phyloP scores from a whole-genome alignment of 2,113 vertebrate species.

The Nerophis ophidion region DNA sequence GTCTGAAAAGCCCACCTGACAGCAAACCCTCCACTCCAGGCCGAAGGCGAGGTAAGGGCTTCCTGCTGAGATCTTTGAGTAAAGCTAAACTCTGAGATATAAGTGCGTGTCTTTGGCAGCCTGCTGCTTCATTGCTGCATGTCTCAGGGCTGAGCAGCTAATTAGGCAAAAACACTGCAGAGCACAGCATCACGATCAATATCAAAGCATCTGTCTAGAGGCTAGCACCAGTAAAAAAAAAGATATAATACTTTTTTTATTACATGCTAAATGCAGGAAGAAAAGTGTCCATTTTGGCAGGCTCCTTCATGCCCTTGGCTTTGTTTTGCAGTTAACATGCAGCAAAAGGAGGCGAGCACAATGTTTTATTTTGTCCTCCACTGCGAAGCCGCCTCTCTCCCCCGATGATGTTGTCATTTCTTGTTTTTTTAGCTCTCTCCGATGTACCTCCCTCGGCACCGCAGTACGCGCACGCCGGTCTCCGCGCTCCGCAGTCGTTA shows the following conservation, averaged over 20 bases:
- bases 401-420: slow-evolving; percentile 39
- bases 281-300: slow-evolving; percentile 45
- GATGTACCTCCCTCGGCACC: slow-evolving; percentile 16
- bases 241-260: slow-evolving; percentile 51
- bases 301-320: slow-evolving; percentile 51
- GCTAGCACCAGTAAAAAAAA: slow-evolving; percentile 25
- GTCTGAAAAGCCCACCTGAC: slow-evolving; percentile 19
- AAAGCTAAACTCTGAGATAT: slow-evolving; percentile 46
- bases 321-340: slow-evolving; percentile 60
- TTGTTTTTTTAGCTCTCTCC: slow-evolving; percentile 33
- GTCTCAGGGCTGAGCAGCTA: slow-evolving; percentile 58
- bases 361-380: slow-evolving; percentile 57
- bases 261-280: slow-evolving; percentile 49
- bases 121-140: slow-evolving; percentile 49
- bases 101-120: slow-evolving; percentile 39
- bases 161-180: slow-evolving; percentile 65
- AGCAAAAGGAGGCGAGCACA: slow-evolving; percentile 32
- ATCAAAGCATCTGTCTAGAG: slow-evolving; percentile 69
- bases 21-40: slow-evolving; percentile 3
- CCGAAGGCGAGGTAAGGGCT: slow-evolving; percentile 16
- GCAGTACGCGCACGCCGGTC: slow-evolving; percentile 13
- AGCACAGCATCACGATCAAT: slow-evolving; percentile 60
- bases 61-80: slow-evolving; percentile 35
- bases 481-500: slow-evolving; percentile 42
- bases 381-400: slow-evolving; percentile 36